Base-by-base conservation (phyloP, 2,113 vertebrate genomes). In the Calyptommatus sinebrachiatus region DNA sequence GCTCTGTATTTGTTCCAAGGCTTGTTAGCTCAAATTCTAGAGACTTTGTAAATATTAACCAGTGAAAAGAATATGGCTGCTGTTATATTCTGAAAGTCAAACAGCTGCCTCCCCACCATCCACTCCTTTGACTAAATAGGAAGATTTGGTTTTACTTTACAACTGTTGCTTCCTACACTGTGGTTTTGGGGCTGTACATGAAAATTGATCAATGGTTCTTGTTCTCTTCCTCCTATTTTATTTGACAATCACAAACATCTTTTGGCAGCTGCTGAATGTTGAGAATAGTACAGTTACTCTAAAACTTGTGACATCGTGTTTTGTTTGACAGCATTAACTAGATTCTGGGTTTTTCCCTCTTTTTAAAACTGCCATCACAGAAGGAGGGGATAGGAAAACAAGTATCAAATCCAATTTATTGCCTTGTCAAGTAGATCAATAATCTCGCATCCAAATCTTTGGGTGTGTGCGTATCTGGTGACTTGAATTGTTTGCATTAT, bases 181-280 rank as follows among this genome's bases (percentile, higher is more conserved):
- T n/a, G 65, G 69, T 79, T 21, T 26, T 75, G 46, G 68, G 0
- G 0, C 45, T 82, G 48, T 18, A 73, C 31, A 77, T 53, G 81
- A 81, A 76, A 83, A 65, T 12, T 79, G 73, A 70, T 0, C 22
- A 41, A 86, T 78, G 26, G 1, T 10, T 76, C 24, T 9, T 83
- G 24, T 24, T 84, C 29, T 50, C 24, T 73, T 10, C 76, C 63
- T 73, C 24, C 65, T 76, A n/a, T 73, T 85, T 85, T 68, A 77
- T 77, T 48, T 84, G 73, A 83, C 84, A 77, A 83, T 83, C 73
- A 82, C 63, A 72, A 84, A 73, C 4, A 62, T 41, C 28, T 83
- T 86, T 84, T 76, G 21, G 78, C 21, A 0, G 0, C 50, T 85
- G 20, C 71, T 79, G n/a, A 62, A 61, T 26, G 71, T 84, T 79